Conservation (phyloP, 2,113 vertebrate species). For the Bubo bubo region DNA sequence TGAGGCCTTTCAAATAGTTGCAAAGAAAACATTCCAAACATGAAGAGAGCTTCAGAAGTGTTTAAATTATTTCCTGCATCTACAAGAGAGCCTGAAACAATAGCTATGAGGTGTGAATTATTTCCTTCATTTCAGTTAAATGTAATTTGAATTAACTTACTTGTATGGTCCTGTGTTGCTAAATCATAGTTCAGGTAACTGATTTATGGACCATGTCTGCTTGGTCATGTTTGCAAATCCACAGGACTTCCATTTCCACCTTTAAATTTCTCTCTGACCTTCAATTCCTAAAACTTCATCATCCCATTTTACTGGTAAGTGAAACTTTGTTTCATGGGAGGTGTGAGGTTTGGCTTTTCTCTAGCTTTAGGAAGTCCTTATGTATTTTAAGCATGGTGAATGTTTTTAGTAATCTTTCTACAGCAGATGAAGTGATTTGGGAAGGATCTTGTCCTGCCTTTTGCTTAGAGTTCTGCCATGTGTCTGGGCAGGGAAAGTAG, state of each 20-base stretch:
- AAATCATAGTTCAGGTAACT: neutral
- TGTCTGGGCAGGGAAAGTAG: neutral
- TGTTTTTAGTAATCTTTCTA: neutral
- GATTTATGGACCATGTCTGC: neutral
- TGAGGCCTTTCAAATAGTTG: constrained; percentile 1
- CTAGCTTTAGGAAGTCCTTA: neutral
- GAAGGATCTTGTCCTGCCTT: neutral
- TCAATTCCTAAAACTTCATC: neutral
- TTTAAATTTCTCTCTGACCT: neutral
- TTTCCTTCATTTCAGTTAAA: constrained; percentile 49
- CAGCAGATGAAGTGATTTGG: neutral
- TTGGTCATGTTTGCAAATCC: neutral
- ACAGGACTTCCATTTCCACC: neutral
- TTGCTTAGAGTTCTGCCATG: neutral
- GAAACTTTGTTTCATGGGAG: neutral
- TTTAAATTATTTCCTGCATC: constrained; percentile 64
- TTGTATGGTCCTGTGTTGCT: neutral
- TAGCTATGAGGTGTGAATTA: constrained; percentile 48
- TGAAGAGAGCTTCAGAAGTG: constrained; percentile 41
- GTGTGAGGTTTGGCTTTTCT: neutral
- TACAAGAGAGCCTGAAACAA: constrained; percentile 41
- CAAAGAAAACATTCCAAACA: constrained; percentile 50
- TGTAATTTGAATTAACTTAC: constrained; percentile 29
- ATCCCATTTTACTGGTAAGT: neutral
- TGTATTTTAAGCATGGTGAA: neutral